Conservation (phyloP, 1,140 invertebrate genomes). For the Laupala kohalensis region DNA sequence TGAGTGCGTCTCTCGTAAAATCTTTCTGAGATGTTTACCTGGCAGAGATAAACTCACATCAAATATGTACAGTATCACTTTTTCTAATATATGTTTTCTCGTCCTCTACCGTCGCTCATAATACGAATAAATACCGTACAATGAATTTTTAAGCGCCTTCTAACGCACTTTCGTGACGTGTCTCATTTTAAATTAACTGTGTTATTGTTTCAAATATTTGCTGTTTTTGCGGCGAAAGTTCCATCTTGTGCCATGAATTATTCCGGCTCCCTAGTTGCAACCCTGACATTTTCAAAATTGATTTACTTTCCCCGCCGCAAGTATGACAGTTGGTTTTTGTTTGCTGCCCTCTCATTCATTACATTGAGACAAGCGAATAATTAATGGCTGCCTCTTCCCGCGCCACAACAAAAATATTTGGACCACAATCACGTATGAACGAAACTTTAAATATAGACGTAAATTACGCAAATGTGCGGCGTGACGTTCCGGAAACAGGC, state of each 20-base stretch:
- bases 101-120: no score
- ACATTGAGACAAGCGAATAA: background rate
- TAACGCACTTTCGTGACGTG: background rate
- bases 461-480: background rate
- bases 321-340: background rate
- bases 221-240: background rate
- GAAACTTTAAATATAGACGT: background rate
- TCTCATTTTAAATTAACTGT: background rate
- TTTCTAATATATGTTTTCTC: no score
- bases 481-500: background rate
- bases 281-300: background rate
- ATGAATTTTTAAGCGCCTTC: background rate
- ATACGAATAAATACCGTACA: background rate
- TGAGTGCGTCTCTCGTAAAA: no score
- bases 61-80: background rate
- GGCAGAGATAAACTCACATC: background rate
- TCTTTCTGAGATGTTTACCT: background rate
- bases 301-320: background rate
- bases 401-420: background rate
- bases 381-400: background rate
- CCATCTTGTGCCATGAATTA: background rate
- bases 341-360: background rate
- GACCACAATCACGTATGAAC: background rate
- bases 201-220: background rate
- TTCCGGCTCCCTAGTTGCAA: background rate